Evolutionary conservation across 2,113 vertebrate species (phyloP), one percentile per base, ranked within the genome.

Genomic region (Andinoacara biseriatus): DNA sequence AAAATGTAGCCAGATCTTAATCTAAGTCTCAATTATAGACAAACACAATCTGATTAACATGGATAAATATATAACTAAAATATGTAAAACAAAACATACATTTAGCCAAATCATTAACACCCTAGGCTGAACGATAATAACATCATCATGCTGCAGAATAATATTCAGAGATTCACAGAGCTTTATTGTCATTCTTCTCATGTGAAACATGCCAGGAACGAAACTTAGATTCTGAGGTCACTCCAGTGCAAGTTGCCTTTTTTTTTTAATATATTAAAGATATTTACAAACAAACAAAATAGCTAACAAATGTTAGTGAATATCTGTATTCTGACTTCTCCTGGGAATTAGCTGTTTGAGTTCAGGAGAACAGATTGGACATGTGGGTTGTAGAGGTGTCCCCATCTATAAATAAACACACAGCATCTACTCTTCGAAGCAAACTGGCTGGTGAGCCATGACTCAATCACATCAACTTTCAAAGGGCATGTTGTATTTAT

Each of bases 121-220:
- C 3, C 24, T 20, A 26, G 7, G 43, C 43, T 69, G 0, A 17
- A 52, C 17, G 52, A 29, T 69, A 52, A 52, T 0, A 13, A 69
- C n/a, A n/a, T n/a, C 29, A 4, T 15, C 43, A 15, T 46, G 5
- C 43, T 15, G 2, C 14, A 46, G 13, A 46, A 46, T 15, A 69
- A 52, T 20, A 52, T 31, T 26, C 26, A 26, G 26, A 26, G 26
- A 26, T 26, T 26, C 26, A 26, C 26, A 26, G 26, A 26, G 26
- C 26, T 26, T 26, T 26, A 26, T 3, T 26, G 26, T 26, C 26
- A 26, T 26, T 26, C 26, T 26, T 26, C 26, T 26, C 26, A 26
- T 26, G 26, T 26, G 26, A 26, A 26, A 26, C 26, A 26, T 26
- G 26, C 2, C 26, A 26, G 26, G 26, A 26, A 26, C 26, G 3